These are phyloP conservation scores for Heliornis fulica DNA, from an alignment of 2,113 vertebrate genomes.

Conservation along the genomic window DNA sequence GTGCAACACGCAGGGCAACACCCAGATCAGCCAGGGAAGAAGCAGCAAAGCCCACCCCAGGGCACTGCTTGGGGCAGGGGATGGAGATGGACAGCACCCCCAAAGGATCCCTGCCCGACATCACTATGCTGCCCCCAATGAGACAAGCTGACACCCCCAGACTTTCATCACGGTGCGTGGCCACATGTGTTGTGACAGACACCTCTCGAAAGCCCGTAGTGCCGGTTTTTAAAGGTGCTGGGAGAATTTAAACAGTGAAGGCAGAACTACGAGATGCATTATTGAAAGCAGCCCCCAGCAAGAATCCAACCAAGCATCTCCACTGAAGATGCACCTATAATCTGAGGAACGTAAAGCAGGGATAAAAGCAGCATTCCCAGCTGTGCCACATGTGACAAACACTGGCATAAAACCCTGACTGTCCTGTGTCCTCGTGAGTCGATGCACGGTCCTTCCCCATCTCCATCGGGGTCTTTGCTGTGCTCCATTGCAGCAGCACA, in stretches of 20 bases:
- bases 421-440: background rate
- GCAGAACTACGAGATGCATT: background rate
- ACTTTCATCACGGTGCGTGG: background rate
- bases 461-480: background rate
- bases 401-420: rapidly evolving
- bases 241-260: background rate
- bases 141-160: background rate
- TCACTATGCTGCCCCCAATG: rapidly evolving
- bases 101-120: background rate
- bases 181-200: background rate
- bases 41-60: background rate
- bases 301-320: background rate
- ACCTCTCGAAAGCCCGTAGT: rapidly evolving
- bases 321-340: background rate
- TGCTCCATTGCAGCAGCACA: background rate
- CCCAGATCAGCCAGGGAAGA: background rate
- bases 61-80: too few species aligned
- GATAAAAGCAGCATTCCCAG: background rate
- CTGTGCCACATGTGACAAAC: background rate
- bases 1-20: too few species aligned
- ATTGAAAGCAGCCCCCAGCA: background rate
- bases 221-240: rapidly evolving
- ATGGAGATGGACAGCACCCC: rapidly evolving
- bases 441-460: background rate
- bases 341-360: rapidly evolving